phyloP scores from a whole-genome alignment of 2,888 invertebrate genomes.

The Darwinula stevensoni region DNA sequence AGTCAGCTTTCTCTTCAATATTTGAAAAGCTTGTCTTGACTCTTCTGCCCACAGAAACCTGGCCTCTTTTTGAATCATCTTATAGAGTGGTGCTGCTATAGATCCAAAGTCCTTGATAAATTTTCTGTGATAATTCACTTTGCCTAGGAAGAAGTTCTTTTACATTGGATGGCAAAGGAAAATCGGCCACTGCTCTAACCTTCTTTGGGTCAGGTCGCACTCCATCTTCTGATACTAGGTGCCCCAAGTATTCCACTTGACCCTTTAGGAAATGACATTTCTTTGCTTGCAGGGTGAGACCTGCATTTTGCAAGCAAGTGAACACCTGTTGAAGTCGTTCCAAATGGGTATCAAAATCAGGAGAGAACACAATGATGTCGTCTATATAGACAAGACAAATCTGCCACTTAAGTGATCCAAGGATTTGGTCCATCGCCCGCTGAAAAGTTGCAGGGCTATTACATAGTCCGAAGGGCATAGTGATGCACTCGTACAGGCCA shows the following conservation, averaged over 20 bases:
- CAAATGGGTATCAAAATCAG: constrained; percentile 10
- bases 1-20: background rate
- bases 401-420: no score
- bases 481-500: constrained; percentile 8
- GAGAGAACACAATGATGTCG: constrained; percentile 8
- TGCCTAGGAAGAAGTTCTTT: constrained; percentile 11
- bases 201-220: constrained; percentile 12
- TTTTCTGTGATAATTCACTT: constrained; percentile 13
- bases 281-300: constrained; percentile 11
- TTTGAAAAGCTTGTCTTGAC: background rate
- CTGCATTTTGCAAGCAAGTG: no score
- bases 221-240: constrained; percentile 11
- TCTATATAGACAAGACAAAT: constrained; percentile 10
- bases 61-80: background rate
- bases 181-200: constrained; percentile 10
- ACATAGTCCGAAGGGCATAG: constrained; percentile 8
- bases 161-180: constrained; percentile 10
- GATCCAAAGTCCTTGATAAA: constrained; percentile 11
- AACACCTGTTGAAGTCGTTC: constrained; percentile 9
- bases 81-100: constrained; percentile 11
- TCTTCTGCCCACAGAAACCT: background rate
- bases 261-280: constrained; percentile 12
- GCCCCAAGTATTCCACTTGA: constrained; percentile 13
- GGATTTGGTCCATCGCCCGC: constrained; percentile 8
- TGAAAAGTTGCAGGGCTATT: constrained; percentile 8